These are phyloP conservation scores for Carassius gibelio DNA, from an alignment of 2,113 vertebrate genomes.

Conservation along the genomic window DNA sequence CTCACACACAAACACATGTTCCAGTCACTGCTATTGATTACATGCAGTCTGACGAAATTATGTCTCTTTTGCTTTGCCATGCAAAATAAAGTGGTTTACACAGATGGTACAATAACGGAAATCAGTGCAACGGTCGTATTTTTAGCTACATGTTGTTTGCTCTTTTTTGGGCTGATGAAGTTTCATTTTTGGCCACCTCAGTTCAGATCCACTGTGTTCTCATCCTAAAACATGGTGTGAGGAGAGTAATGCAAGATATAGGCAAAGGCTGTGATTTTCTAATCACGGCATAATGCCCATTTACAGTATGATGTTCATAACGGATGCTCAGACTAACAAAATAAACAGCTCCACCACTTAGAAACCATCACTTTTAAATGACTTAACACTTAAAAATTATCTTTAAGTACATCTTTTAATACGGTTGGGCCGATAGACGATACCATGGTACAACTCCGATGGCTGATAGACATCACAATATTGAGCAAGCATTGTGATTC, in stretches of 20 bases:
- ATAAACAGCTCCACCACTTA: neutral
- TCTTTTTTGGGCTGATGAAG: conserved; percentile 34
- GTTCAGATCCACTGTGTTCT: neutral
- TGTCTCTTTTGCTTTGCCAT: conserved; percentile 22
- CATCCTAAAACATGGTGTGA: neutral
- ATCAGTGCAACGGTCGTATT: conserved; percentile 21
- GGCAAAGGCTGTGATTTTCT: neutral
- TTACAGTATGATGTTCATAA: neutral
- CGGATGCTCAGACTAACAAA: neutral
- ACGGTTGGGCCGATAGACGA: too few relatives aligned
- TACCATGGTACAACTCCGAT: too few relatives aligned
- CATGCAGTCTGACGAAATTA: neutral
- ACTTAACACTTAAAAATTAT: neutral
- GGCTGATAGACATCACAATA: too few relatives aligned
- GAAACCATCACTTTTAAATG: too few relatives aligned
- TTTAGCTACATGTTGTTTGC: conserved; percentile 43
- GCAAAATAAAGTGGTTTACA: conserved; percentile 26
- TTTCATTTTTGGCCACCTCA: conserved; percentile 6
- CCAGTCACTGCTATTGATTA: conserved; percentile 1
- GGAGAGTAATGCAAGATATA: neutral
- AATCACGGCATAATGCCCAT: neutral
- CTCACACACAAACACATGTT: neutral
- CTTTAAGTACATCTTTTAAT: neutral
- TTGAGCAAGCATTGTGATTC: too few relatives aligned
- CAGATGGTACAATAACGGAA: conserved; percentile 43